Evolutionary conservation across 1,140 invertebrate species (phyloP).

Genomic region (Cataglyphis hispanica): DNA sequence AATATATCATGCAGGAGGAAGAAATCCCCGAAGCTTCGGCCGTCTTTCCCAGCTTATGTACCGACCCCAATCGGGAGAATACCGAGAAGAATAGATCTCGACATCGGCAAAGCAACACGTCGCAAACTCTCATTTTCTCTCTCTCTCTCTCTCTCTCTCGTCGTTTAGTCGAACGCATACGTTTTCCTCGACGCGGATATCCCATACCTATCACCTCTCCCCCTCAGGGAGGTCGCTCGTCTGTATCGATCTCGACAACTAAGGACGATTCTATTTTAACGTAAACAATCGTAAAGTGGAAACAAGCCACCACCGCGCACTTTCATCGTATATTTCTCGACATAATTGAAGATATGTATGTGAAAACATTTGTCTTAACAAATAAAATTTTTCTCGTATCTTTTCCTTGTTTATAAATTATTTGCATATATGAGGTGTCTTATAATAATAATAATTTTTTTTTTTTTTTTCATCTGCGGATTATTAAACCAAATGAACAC

Average conservation of each 20-base stretch:
- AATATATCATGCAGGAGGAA: constrained; percentile 64
- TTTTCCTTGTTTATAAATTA: background rate
- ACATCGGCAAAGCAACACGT: constrained; percentile 38
- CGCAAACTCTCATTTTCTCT: background rate
- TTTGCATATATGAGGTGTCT: background rate
- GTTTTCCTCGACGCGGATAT: background rate
- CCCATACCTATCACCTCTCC: background rate
- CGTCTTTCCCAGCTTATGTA: constrained; percentile 51
- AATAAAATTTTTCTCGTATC: background rate
- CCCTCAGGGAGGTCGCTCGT: background rate
- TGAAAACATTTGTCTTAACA: background rate
- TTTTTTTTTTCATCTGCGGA: background rate
- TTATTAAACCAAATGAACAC: background rate
- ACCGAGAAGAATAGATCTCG: background rate
- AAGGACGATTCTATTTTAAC: background rate
- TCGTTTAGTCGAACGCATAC: constrained; percentile 24
- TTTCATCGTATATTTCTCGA: background rate
- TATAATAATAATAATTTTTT: background rate
- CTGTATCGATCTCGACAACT: constrained; percentile 28
- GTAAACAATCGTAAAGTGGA: constrained; percentile 16
- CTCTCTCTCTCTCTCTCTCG: too few species aligned
- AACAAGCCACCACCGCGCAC: background rate
- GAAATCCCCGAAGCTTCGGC: constrained; percentile 73
- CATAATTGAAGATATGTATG: constrained; percentile 1
- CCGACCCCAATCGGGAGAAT: constrained; percentile 32